Evolutionary conservation across 2,113 vertebrate genomes (phyloP).

Genomic region (Xenus cinereus): DNA sequence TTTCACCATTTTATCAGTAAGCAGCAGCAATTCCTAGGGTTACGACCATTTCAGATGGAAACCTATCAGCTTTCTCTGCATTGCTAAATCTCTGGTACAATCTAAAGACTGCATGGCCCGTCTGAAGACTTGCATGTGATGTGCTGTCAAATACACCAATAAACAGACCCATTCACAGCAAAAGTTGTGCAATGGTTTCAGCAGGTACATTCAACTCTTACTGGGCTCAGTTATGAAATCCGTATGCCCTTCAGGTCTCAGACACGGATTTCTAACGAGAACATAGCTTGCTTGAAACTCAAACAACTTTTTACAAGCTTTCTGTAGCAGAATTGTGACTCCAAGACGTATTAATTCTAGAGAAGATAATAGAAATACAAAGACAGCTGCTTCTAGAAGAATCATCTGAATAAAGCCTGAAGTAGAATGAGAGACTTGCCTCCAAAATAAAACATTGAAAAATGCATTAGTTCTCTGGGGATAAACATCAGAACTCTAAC

Average conservation of each 20-base stretch:
- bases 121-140: neutral
- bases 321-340: neutral
- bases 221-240: neutral
- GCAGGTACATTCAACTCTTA: neutral
- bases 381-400: neutral
- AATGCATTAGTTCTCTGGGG: neutral
- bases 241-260: neutral
- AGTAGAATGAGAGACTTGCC: neutral
- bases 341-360: neutral
- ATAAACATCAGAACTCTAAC: neutral
- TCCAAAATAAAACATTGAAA: neutral
- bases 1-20: neutral
- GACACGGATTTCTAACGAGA: neutral
- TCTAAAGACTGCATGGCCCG: neutral
- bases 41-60: neutral
- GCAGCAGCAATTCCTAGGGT: neutral
- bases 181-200: neutral
- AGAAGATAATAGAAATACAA: neutral
- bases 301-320: neutral
- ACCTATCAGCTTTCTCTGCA: neutral
- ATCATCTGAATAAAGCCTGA: neutral
- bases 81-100: neutral
- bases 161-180: neutral
- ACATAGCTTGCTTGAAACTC: neutral
- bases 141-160: neutral